Percentiles rank a stretch among this genome's conserved stretches.
These are phyloP conservation scores for Oscheius myriophilus DNA, from an alignment of 2,888 invertebrate species.

Conservation along the genomic window DNA sequence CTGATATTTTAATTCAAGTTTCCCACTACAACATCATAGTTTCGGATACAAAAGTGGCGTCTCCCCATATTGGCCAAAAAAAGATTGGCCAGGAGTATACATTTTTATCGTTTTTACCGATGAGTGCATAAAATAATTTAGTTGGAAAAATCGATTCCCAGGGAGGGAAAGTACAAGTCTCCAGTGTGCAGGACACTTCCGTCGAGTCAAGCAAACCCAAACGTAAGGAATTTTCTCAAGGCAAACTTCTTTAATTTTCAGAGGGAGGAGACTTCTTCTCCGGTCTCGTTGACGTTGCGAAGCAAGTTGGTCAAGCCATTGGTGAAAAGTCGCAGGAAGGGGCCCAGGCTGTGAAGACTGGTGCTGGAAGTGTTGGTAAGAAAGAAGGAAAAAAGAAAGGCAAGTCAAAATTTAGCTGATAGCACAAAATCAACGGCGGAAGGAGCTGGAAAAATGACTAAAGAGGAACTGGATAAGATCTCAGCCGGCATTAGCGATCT, in stretches of 20 bases:
- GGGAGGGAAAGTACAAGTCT: constrained; percentile 26
- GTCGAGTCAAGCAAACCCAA: no score
- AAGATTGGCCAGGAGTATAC: no score
- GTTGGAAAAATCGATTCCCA: constrained; percentile 4
- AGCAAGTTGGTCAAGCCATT: constrained; percentile 12
- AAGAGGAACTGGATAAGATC: constrained; percentile 2
- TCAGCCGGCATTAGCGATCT: constrained; percentile 2
- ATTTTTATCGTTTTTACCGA: no score
- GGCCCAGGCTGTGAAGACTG: constrained; percentile 4
- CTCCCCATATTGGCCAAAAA: no score
- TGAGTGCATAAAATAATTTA: no score
- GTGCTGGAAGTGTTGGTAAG: constrained; percentile 6
- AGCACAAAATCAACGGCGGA: constrained; percentile 1
- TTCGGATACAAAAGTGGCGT: no score
- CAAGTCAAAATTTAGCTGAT: not conserved
- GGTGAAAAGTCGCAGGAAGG: constrained; percentile 20
- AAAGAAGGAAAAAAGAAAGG: not conserved
- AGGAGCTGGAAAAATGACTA: not conserved
- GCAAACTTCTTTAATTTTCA: not conserved
- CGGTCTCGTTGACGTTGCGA: constrained; percentile 12
- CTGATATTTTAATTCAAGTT: no score
- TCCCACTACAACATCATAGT: no score
- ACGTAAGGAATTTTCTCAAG: no score
- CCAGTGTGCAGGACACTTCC: constrained; percentile 1
- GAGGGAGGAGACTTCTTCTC: constrained; percentile 7